phyloP scores from a whole-genome alignment of 2,113 vertebrate species.

The Pardalotus punctatus region DNA sequence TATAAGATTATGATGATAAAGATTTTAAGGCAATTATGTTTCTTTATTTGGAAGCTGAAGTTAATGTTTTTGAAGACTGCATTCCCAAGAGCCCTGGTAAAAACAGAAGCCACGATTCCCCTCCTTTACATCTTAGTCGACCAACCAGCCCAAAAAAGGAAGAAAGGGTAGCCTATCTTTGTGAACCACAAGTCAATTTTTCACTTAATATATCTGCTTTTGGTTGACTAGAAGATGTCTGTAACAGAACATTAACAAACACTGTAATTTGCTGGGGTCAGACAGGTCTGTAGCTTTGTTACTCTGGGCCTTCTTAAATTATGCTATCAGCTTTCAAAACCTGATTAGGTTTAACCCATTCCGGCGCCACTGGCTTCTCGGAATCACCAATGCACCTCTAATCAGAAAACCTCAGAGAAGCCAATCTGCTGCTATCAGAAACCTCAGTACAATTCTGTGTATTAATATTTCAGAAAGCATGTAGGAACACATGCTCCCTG shows the following conservation, averaged over 20 bases:
- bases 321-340: constrained; percentile 88
- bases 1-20: constrained; percentile 60
- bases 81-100: constrained; percentile 21
- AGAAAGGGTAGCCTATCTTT: constrained; percentile 50
- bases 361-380: constrained; percentile 84
- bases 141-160: constrained; percentile 42
- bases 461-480: constrained; percentile 91
- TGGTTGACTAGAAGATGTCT: constrained; percentile 71
- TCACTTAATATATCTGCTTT: constrained; percentile 78
- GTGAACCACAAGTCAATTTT: constrained; percentile 73
- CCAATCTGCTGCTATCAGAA: constrained; percentile 82
- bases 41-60: constrained; percentile 61
- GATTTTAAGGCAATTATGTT: constrained; percentile 65
- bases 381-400: constrained; percentile 81
- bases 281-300: constrained; percentile 67
- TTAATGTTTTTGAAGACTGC: constrained; percentile 38
- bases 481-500: constrained; percentile 75
- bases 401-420: constrained; percentile 84
- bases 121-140: constrained; percentile 19
- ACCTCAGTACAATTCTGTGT: constrained; percentile 82
- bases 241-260: constrained; percentile 75
- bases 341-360: constrained; percentile 88
- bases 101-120: background rate
- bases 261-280: constrained; percentile 73
- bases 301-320: constrained; percentile 74